Evolutionary conservation across 2,797 vertebrate species (phyloP).

Genomic region (Chaenodraco wilsoni): DNA sequence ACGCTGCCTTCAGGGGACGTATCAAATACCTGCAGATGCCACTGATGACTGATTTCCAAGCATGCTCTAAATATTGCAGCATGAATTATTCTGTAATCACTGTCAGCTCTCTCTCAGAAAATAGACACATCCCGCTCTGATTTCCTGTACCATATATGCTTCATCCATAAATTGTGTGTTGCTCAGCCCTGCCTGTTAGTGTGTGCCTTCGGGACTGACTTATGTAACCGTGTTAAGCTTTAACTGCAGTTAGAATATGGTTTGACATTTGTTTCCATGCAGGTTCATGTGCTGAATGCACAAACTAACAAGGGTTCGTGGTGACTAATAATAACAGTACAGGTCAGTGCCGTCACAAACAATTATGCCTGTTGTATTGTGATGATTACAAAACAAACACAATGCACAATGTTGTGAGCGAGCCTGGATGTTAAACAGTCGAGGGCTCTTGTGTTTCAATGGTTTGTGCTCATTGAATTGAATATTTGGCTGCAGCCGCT

Average conservation of each 20-base stretch:
- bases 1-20: neutral
- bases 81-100: neutral
- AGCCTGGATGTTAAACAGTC: too few relatives aligned
- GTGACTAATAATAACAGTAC: neutral
- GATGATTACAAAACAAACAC: neutral
- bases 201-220: slow-evolving; percentile 36
- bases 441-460: too few relatives aligned
- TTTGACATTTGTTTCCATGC: slow-evolving; percentile 22
- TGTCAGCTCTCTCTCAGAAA: slow-evolving; percentile 11
- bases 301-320: neutral
- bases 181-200: slow-evolving; percentile 14
- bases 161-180: neutral
- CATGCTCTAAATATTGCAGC: neutral
- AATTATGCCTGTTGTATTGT: neutral
- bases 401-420: neutral
- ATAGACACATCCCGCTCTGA: slow-evolving; percentile 13
- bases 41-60: neutral
- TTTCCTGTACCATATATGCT: neutral
- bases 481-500: too few relatives aligned
- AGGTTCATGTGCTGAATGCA: slow-evolving; percentile 6
- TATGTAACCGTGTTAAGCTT: slow-evolving; percentile 38
- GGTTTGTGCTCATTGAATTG: too few relatives aligned
- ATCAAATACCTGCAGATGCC: neutral
- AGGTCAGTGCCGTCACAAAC: neutral
- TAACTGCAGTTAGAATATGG: slow-evolving; percentile 26